Base-by-base conservation (phyloP, 1,140 invertebrate genomes). In the Diprion similis region DNA sequence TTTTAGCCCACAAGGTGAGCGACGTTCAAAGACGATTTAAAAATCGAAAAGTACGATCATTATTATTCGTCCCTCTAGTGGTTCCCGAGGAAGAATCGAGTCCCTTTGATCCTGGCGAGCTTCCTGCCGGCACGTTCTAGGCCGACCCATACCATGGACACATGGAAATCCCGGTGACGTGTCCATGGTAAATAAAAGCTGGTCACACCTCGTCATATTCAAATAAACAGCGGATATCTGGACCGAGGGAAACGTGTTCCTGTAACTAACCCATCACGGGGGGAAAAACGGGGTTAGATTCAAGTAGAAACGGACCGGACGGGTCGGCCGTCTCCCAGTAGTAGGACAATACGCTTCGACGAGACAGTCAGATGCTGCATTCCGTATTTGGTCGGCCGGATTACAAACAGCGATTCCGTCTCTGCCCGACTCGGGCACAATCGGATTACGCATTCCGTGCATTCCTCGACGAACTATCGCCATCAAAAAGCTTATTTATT, bases 61-160 rank as follows among this genome's bases (percentile, higher is more conserved):
- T 15, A 64, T 64, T 15, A 64, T 64, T 18, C 17, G 59, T 64
- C 8, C 17, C 17, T 15, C 2, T 37, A 64, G 17, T 4, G 59
- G 59, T 64, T 64, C 1, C 6, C 1, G 17, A 64, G 13, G 17
- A 59, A 8, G 51, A 59, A 6, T 59, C 51, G 51, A 59, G 51
- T 59, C 51, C 74, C 72, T 47, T 59, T 82, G 77, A 83, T 83
- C 81, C 79, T 68, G 51, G 73, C 24, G 74, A 82, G 73, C 64
- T 71, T 69, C 74, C 77, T 77, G 73, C 72, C 51, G 78, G 80
- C 81, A 83, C 82, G 82, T 83, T 79, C 68, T 70, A 75, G 72
- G 71, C 72, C 24, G 24, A 37, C 73, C 65, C 74, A 72, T 75
- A 65, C 45, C 67, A 72, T 37, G 51, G 51, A 8, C 2, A 59